phyloP scores from a whole-genome alignment of 1,140 invertebrate species.

The Drosophila sp. region DNA sequence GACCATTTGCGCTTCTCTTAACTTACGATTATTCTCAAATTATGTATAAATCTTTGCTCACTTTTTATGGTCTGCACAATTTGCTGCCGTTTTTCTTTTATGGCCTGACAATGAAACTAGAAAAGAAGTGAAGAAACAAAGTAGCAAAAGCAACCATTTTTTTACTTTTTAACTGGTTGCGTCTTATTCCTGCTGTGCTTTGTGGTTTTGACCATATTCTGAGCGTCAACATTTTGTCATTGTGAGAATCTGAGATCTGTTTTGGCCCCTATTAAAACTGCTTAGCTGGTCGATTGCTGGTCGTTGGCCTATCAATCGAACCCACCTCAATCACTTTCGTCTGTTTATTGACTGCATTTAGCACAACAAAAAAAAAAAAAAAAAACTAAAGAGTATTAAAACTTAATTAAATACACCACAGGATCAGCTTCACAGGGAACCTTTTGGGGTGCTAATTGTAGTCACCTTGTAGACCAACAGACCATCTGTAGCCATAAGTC shows the following conservation, averaged over 20 bases:
- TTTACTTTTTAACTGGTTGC: slow-evolving; percentile 5
- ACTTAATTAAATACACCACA: slow-evolving; percentile 23
- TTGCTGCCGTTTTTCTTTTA: slow-evolving; percentile 50
- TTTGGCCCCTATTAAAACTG: slow-evolving; percentile 11
- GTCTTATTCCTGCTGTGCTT: slow-evolving; percentile 31
- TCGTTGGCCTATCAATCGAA: slow-evolving; percentile 24
- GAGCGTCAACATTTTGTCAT: slow-evolving; percentile 44
- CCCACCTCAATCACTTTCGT: slow-evolving; percentile 36
- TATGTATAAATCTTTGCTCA: slow-evolving; percentile 55
- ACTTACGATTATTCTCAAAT: slow-evolving; percentile 67
- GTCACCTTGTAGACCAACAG: slow-evolving; percentile 16
- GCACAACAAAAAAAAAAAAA: too few relatives aligned
- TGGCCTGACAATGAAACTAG: slow-evolving; percentile 65
- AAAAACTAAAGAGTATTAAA: background rate
- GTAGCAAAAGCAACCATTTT: slow-evolving; percentile 15
- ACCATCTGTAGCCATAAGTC: background rate
- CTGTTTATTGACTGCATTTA: slow-evolving; percentile 21
- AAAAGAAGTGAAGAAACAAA: slow-evolving; percentile 28
- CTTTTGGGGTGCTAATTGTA: slow-evolving; percentile 32
- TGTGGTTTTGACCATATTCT: slow-evolving; percentile 63
- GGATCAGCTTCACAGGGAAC: background rate
- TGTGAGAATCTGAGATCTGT: slow-evolving; percentile 31
- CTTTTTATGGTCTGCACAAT: slow-evolving; percentile 67
- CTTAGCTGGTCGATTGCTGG: slow-evolving; percentile 31
- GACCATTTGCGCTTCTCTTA: slow-evolving; percentile 74